Base-by-base conservation (phyloP, 2,113 vertebrate species). In the Apteryx mantelli region DNA sequence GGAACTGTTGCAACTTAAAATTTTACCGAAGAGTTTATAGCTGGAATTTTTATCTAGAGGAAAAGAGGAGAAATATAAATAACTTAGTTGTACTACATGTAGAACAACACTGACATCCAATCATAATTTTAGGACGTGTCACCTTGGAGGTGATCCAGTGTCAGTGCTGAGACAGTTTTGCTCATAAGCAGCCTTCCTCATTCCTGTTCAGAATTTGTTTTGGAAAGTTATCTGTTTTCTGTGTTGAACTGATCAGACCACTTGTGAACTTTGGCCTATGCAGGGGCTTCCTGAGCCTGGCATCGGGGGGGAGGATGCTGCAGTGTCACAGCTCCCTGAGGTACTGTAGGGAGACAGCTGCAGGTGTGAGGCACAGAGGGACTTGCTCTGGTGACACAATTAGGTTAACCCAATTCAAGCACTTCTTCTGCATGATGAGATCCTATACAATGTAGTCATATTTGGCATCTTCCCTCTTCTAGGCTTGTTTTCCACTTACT, bases 361-460 rank as follows among this genome's bases (percentile, higher is more conserved):
- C 28, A 28, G 18, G 69, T 28, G 38, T 40, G 40, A 53, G 16
- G 25, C 38, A 79, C 6, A 38, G 53, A 86, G 6, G 2, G 7
- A 73, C 5, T 3, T 38, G 24, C 76, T 70, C 44, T 0, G 0
- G n/a, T 5, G 3, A 50, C 11, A 48, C 12, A 66, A 34, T 58
- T 48, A 68, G 12, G 2, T 71, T 69, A 42, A 65, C 40, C 11
- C 21, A 13, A 18, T 38, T 82, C 2, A 17, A 34, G 25, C 5
- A 58, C 3, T 84, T 69, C 34, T 82, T 92, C 50, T 28, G 25
- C 14, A 9, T 7, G 7, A 22, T 55, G 4, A 71, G 75, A 85
- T 66, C 36, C 5, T 55, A 6, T 22, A 42, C 1, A 7, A 55
- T 4, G 6, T 11, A 38, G 12, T 25, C 71, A 6, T 8, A 69